Base-by-base conservation (phyloP, 1,140 invertebrate genomes). In the Drosophila truncata region DNA sequence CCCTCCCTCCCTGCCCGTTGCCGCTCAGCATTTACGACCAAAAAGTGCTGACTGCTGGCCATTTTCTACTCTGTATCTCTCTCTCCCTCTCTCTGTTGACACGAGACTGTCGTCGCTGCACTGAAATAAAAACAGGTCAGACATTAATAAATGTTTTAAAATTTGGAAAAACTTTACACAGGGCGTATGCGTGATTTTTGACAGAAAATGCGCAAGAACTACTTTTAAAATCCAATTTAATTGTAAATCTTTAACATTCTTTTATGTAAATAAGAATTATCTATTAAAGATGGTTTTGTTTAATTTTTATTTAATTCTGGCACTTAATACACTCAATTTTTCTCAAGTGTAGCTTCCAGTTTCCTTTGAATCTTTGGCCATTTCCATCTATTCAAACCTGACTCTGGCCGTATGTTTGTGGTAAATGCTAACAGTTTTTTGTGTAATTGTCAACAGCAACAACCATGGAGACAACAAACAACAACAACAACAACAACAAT, bases 391-490 rank as follows among this genome's bases (percentile, higher is more conserved):
- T 79, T 55, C 58, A 70, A 70, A 57, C 69, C 49, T 71, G 59
- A 60, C 52, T 62, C 37, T 66, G 41, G 62, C 71, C 83, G 80
- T 87, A 87, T 87, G 84, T 70, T 79, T 87, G 83, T 73, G 83
- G 83, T 82, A 83, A 87, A 88, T 87, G 83, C 69, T 65, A 88
- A 87, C 83, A 78, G 83, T 87, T 87, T 87, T 72, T 87, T 87
- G 83, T 87, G 80, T 87, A 87, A 87, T 87, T 87, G 83, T 87
- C 83, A 87, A 71, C 76, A 82, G 81, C 75, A 87, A 58, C 63
- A 55, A n/a, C 47, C 47, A 50, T 8, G 47, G 47, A n/a, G 46
- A 49, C 46, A 60, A 20, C 31, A 54, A 58, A 7, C 9, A 58
- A 46, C 25, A 10, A 47, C 8, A 49, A 27, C 9, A 49, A 1